phyloP scores from a whole-genome alignment of 2,888 invertebrate species.

The Bombylius discolor region DNA sequence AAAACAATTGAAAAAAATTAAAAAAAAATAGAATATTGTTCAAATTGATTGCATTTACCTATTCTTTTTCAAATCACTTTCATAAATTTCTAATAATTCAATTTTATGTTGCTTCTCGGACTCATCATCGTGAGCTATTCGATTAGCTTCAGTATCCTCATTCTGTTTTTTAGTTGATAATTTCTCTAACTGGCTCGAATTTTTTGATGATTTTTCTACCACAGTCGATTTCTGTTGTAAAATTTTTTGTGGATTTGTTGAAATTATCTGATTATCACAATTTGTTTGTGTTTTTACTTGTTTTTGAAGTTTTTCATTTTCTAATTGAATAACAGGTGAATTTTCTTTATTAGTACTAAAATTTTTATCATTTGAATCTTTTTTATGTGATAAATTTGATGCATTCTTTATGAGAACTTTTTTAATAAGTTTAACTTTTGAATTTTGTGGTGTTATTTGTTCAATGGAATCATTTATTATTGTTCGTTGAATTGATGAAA shows the following conservation, averaged over 20 bases:
- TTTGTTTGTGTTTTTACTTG: too few relatives aligned
- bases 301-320: too few relatives aligned
- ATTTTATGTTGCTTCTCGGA: not conserved
- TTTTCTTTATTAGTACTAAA: too few relatives aligned
- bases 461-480: not conserved
- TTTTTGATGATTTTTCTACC: too few relatives aligned
- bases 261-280: too few relatives aligned
- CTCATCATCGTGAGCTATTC: not conserved
- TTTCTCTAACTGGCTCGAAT: too few relatives aligned
- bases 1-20: not conserved
- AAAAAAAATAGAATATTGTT: too few relatives aligned
- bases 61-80: conserved; percentile 1
- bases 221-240: too few relatives aligned
- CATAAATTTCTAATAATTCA: not conserved
- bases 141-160: not conserved
- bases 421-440: conserved; percentile 4
- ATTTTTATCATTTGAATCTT: too few relatives aligned
- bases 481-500: not conserved
- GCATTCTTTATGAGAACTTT: conserved; percentile 13
- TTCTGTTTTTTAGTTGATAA: too few relatives aligned
- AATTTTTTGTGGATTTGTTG: too few relatives aligned
- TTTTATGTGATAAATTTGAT: not conserved
- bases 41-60: not conserved
- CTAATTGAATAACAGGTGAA: too few relatives aligned
- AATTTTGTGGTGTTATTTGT: not conserved